phyloP scores from a whole-genome alignment of 2,113 vertebrate species.

The Solea solea region DNA sequence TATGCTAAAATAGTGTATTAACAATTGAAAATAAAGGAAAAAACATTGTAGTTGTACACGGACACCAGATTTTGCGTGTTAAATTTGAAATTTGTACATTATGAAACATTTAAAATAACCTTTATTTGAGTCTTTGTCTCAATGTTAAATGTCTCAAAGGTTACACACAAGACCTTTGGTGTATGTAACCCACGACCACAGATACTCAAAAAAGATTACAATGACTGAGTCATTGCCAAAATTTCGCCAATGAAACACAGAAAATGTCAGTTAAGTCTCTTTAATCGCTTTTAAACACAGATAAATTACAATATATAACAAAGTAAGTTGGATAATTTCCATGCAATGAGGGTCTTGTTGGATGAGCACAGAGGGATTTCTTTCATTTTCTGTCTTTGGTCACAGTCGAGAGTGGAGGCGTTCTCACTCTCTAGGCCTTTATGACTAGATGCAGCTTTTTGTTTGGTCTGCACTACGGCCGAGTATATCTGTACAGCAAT shows the following conservation, averaged over 20 bases:
- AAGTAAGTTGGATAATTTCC: conserved; percentile 61
- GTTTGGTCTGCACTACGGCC: conserved; percentile 5
- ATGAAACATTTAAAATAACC: no score
- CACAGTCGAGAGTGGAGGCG: conserved; percentile 66
- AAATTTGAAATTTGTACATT: no score
- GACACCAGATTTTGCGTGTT: no score
- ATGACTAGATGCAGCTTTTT: conserved; percentile 21
- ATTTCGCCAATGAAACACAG: conserved; percentile 6
- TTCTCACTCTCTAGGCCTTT: conserved; percentile 25
- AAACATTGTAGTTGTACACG: no score
- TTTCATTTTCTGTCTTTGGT: conserved; percentile 70
- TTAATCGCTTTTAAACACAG: conserved; percentile 42
- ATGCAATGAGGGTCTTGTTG: conserved; percentile 59
- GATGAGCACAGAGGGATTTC: conserved; percentile 62
- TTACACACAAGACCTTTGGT: no score
- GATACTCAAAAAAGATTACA: neutral
- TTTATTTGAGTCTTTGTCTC: no score
- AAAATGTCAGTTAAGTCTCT: conserved; percentile 34
- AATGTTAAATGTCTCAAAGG: no score
- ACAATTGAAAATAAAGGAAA: no score
- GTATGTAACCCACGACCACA: neutral
- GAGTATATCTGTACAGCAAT: conserved; percentile 13
- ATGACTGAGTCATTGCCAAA: conserved; percentile 10
- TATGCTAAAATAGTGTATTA: no score
- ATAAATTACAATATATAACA: conserved; percentile 41